Base-by-base conservation (phyloP, 2,888 invertebrate species). In the Coenonympha glycerion region DNA sequence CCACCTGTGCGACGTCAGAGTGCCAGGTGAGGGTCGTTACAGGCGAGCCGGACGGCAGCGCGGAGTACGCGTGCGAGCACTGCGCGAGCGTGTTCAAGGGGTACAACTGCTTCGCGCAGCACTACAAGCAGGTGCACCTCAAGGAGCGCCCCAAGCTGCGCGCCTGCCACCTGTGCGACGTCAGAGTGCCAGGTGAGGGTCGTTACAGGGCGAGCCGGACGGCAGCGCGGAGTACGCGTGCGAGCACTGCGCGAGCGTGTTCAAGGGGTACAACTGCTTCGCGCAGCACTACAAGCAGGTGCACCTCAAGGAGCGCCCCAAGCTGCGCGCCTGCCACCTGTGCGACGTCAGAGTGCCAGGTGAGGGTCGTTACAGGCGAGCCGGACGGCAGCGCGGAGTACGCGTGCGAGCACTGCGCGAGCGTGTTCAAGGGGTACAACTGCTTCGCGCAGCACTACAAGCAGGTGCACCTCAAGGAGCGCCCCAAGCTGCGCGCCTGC, bases 381-480 rank as follows among this genome's bases (percentile, higher is more conserved):
- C 52, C 53, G 21, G 56, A 58, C 31, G 60, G 56, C 28, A 36
- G 46, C 1, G 16, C 30, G 9, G 37, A 39, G 5, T 59, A 47
- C 53, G 74, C 36, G 0, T 76, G 75, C 63, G 68, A 62, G 22
- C 18, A 53, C 2, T 76, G 76, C 53, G 52, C 53, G 1, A 64
- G 62, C 37, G 28, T 46, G 1, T 76, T 69, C 58, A 58, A 64
- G 0, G 66, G 65, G 0, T 68, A 70, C 36, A 64, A 68, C 0
- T 59, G 68, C 2, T 65, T 73, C 8, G 69, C 69, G 0, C 74
- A 76, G 34, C 76, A 77, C 53, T 68, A 73, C 47, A 57, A 69
- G 0, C 69, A 68, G 33, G 73, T 75, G 2, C 76, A 77, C 34
- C 56, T 73, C 6, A 73, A 76, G 50, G 55, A 58, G n/a, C 59